Percentiles rank a stretch among this genome's conserved stretches.
These are phyloP conservation scores for Nezara viridula DNA, from an alignment of 2,888 invertebrate species.

Conservation along the genomic window DNA sequence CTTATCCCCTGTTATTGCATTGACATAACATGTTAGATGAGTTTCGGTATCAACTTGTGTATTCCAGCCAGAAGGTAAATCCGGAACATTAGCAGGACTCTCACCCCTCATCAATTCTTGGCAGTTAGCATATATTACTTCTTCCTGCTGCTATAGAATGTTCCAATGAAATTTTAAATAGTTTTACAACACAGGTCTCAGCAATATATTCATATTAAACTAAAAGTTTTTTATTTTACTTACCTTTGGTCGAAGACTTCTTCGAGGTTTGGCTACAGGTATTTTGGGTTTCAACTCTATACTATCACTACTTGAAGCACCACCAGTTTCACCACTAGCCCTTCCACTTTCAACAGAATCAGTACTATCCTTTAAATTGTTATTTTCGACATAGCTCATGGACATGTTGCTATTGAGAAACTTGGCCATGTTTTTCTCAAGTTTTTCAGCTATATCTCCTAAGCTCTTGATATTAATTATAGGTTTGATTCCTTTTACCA, in stretches of 20 bases:
- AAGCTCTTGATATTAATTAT: conserved; percentile 52
- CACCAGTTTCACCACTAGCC: conserved; percentile 61
- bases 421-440: conserved; percentile 60
- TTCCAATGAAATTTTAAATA: conserved; percentile 21
- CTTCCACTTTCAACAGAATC: conserved; percentile 61
- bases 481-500: conserved; percentile 55
- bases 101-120: conserved; percentile 59
- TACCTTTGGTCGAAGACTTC: conserved; percentile 61
- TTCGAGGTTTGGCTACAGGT: conserved; percentile 62
- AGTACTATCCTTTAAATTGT: conserved; percentile 63
- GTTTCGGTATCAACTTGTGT: conserved; percentile 69
- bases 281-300: conserved; percentile 57
- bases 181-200: not conserved
- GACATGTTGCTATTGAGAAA: conserved; percentile 54
- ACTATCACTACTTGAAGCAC: conserved; percentile 62
- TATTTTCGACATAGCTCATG: conserved; percentile 60
- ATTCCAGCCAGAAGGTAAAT: conserved; percentile 71
- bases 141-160: conserved; percentile 60
- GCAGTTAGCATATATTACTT: conserved; percentile 64
- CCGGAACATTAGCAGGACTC: conserved; percentile 54
- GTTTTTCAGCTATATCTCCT: conserved; percentile 60
- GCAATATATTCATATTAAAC: not conserved
- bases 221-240: not conserved
- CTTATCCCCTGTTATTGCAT: conserved; percentile 71
- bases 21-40: conserved; percentile 71